Evolutionary conservation across 1,140 invertebrate genomes (phyloP), one percentile per base, ranked within the genome.

Genomic region (Lordiphosa collinella): DNA sequence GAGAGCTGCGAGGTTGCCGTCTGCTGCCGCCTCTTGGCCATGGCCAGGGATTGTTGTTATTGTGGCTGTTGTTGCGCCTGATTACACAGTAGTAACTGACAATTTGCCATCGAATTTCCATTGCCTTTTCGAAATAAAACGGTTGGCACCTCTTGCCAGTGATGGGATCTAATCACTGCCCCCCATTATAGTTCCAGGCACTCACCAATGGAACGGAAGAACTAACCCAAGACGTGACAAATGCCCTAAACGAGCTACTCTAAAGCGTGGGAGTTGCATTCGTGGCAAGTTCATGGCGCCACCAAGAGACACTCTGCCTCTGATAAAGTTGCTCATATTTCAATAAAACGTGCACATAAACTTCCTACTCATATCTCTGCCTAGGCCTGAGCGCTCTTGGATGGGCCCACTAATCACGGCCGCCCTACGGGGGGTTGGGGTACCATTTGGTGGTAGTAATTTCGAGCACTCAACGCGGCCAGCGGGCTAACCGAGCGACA

Each of bases 61-160:
- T 72, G 62, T 47, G 52, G 38, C 14, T 36, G 31, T 59, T 69
- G 47, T 48, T 51, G 31, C 9, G 52, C 40, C 54, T 82, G 76
- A 80, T 80, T 80, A 60, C 67, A 71, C 78, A 84, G 78, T 67
- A 84, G 78, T 76, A 76, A 67, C 78, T 80, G 78, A 76, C 66
- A 80, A 76, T 82, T 80, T 82, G 61, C 76, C 52, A 60, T 61
- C 56, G 64, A 60, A 60, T 47, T 48, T 64, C 43, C 40, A 62
- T 64, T 51, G 18, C 38, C 38, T 58, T 29, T 29, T 29, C 25
- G 8, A 8, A 37, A 50, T 52, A 43, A 40, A 69, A 44, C 32
- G 29, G 34, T 36, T 7, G 9, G 58, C 59, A 35, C 46, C 51
- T 44, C 61, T 44, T 22, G 46, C 57, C 46, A 37, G 35, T 60